These are phyloP conservation scores for Alectura lathami DNA, from an alignment of 2,113 vertebrate genomes.

Conservation along the genomic window DNA sequence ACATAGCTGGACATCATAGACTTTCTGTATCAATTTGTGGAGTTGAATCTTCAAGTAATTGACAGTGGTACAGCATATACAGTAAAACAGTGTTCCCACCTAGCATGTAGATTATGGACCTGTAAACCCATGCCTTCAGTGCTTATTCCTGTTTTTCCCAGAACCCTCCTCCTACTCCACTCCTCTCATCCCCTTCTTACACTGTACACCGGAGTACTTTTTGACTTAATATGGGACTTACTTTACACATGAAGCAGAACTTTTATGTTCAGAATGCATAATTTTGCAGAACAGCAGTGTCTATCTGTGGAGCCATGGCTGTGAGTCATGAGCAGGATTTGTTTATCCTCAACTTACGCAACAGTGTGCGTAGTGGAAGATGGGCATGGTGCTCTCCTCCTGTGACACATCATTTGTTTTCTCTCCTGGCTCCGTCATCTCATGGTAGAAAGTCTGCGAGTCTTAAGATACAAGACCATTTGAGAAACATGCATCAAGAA, in stretches of 20 bases:
- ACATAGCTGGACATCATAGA: neutral
- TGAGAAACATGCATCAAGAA: neutral
- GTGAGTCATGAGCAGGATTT: neutral
- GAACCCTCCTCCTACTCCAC: neutral
- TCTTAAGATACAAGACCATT: neutral
- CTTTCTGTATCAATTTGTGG: neutral
- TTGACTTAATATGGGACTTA: neutral
- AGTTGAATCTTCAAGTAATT: neutral
- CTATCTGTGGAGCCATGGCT: neutral
- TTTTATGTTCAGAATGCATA: neutral
- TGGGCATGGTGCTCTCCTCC: neutral
- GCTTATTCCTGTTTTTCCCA: neutral
- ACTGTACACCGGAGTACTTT: neutral
- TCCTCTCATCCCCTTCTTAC: neutral
- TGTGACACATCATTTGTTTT: neutral
- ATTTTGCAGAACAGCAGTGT: neutral
- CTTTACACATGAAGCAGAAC: fast-evolving
- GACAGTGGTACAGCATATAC: neutral
- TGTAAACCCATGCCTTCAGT: neutral
- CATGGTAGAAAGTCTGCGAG: neutral
- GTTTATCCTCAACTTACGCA: neutral
- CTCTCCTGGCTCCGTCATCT: fast-evolving
- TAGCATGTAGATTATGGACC: neutral
- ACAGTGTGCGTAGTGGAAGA: neutral
- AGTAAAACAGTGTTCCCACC: fast-evolving